A percentile compares a stretch with the other conserved stretches of the same genome.
Evolutionary conservation across 2,888 invertebrate species (phyloP).

Genomic region (Nymphalis urticae): DNA sequence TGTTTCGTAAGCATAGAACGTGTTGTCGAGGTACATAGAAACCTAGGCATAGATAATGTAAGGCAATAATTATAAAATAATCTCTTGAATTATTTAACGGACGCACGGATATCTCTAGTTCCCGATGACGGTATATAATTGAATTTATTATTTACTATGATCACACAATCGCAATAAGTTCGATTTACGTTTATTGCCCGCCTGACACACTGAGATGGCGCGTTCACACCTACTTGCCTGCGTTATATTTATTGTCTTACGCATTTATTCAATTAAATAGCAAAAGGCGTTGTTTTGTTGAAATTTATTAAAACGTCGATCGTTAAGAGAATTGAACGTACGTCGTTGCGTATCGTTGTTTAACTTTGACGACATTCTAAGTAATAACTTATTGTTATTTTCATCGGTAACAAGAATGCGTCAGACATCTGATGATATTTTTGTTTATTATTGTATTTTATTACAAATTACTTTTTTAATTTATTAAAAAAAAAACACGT

Average conservation of each 20-base stretch:
- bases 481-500: no score
- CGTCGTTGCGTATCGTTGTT: background rate
- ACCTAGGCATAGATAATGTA: background rate
- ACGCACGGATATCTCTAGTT: conserved; percentile 51
- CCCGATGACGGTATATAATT: conserved; percentile 69
- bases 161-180: conserved; percentile 50
- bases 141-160: conserved; percentile 73
- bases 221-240: conserved; percentile 38
- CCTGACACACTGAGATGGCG: conserved; percentile 30
- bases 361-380: background rate
- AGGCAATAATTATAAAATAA: conserved; percentile 11
- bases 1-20: no score
- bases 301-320: conserved; percentile 17
- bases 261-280: conserved; percentile 28
- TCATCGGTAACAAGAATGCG: no score
- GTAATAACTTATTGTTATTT: background rate
- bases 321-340: background rate
- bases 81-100: conserved; percentile 37
- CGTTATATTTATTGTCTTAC: conserved; percentile 30
- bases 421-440: no score
- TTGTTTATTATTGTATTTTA: conserved; percentile 6
- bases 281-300: conserved; percentile 23
- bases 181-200: conserved; percentile 41
- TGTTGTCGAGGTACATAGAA: no score
- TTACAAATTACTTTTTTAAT: conserved; percentile 8